These are phyloP conservation scores for Gymnocheta viridis DNA, from an alignment of 2,888 invertebrate species.

Conservation along the genomic window DNA sequence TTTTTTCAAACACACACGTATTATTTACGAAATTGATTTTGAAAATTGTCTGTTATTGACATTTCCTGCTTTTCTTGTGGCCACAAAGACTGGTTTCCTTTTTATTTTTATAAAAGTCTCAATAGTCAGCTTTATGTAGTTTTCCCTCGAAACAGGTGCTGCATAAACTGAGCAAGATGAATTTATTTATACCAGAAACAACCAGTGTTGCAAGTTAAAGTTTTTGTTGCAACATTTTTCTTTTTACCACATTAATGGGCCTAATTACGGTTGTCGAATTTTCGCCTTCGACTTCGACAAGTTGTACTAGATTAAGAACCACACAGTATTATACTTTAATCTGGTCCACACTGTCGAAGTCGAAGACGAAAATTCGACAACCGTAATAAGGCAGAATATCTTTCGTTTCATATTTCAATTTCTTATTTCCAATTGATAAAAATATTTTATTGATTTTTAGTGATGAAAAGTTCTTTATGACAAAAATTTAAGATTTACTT, in stretches of 20 bases:
- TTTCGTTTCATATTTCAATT: not conserved
- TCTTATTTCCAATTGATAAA: not conserved
- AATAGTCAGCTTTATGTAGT: no score
- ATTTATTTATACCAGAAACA: not conserved
- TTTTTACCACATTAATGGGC: no score
- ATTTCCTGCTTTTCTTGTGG: not conserved
- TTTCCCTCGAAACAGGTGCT: constrained; percentile 45
- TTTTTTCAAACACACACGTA: not conserved
- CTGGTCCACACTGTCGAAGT: no score
- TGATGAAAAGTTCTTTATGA: not conserved
- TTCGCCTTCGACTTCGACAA: no score
- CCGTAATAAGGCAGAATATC: no score
- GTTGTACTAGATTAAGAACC: no score
- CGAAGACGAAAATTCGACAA: no score
- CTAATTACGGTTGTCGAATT: no score
- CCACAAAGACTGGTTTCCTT: constrained; percentile 5
- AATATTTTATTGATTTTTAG: not conserved
- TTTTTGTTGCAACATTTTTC: not conserved
- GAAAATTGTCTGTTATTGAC: constrained; percentile 7
- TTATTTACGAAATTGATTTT: constrained; percentile 19
- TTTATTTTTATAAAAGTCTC: no score
- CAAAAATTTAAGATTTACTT: not conserved
- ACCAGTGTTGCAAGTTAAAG: not conserved
- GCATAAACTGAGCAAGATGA: not conserved
- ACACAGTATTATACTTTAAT: no score